A percentile compares a stretch with the other conserved stretches of the same genome.
phyloP scores from a whole-genome alignment of 2,888 invertebrate genomes.

The Julus scanicus region DNA sequence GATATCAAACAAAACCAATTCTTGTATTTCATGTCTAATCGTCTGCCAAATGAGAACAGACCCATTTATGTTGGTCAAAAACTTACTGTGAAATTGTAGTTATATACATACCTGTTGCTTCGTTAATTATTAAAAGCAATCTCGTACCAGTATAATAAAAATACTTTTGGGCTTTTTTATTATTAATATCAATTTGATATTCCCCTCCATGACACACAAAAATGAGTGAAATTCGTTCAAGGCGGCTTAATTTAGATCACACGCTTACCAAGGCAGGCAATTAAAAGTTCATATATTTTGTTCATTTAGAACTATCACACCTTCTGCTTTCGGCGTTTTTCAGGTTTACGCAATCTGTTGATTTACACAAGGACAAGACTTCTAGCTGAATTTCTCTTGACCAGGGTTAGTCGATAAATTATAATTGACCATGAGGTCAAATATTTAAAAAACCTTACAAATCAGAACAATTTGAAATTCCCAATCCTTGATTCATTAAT shows the following conservation, averaged over 20 bases:
- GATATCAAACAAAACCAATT: background rate
- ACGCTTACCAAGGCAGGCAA: background rate
- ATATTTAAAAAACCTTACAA: too few relatives aligned
- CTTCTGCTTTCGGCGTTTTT: too few relatives aligned
- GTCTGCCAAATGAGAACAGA: background rate
- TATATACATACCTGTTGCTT: background rate
- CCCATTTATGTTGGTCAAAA: background rate
- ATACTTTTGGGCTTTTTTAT: background rate
- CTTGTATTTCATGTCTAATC: background rate
- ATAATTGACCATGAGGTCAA: too few relatives aligned
- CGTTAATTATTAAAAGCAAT: background rate
- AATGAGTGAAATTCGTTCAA: background rate
- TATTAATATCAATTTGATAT: background rate
- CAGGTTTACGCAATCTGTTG: too few relatives aligned
- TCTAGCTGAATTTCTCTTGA: too few relatives aligned
- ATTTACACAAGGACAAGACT: too few relatives aligned
- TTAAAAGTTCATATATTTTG: background rate
- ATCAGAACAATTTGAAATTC: too few relatives aligned
- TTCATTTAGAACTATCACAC: background rate
- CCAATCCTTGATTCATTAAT: too few relatives aligned
- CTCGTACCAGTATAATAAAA: background rate
- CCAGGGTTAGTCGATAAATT: too few relatives aligned
- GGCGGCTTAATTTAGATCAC: background rate
- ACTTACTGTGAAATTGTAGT: background rate
- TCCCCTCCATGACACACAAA: background rate